Conservation (phyloP, 2,113 vertebrate genomes). For the Grallaria varia region DNA sequence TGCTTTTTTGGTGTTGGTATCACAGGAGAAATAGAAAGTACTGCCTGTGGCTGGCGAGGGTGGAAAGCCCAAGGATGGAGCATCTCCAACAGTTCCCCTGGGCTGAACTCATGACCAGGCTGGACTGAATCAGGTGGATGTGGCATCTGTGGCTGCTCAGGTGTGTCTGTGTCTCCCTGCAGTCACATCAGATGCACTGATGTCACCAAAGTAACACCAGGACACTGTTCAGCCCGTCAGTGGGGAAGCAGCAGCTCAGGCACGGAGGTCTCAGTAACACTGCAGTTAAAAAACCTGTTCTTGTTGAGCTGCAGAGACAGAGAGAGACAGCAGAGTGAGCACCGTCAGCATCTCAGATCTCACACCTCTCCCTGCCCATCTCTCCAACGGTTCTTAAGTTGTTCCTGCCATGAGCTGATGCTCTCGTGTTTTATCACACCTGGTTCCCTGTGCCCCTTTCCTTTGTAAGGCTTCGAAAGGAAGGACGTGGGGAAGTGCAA, state of each 20-base stretch:
- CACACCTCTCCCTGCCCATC: rapidly evolving
- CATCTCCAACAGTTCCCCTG: background rate
- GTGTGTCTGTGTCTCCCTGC: background rate
- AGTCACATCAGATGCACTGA: background rate
- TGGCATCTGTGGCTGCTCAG: background rate
- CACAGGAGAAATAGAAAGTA: background rate
- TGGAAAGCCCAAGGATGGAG: background rate
- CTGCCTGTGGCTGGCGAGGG: background rate
- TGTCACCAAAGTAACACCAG: too few species aligned
- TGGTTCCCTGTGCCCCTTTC: background rate
- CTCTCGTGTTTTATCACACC: background rate
- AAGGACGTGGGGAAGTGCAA: background rate
- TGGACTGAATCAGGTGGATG: background rate
- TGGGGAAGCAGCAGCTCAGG: background rate
- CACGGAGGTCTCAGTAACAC: background rate
- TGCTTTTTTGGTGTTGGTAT: background rate
- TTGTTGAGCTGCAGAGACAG: background rate
- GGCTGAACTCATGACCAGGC: background rate
- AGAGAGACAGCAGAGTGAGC: background rate
- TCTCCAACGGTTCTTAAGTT: background rate
- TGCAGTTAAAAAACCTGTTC: too few species aligned
- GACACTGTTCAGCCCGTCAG: too few species aligned
- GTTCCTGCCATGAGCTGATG: background rate
- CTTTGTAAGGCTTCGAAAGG: too few species aligned
- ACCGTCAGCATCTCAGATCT: background rate